Conservation (phyloP, 2,888 invertebrate genomes). For the Cremastobaeus sp. region DNA sequence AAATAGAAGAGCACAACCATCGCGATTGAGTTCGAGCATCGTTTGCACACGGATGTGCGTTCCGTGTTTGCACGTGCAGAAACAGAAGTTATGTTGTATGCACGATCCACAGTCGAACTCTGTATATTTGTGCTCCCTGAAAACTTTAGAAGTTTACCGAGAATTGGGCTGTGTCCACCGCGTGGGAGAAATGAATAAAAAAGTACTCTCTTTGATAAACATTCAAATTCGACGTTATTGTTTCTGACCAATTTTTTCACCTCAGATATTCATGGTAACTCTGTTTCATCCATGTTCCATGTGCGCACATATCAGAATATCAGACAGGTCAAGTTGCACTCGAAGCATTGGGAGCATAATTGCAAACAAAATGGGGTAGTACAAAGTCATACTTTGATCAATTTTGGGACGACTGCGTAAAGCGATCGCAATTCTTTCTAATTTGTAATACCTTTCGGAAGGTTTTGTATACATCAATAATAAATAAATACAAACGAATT, state of each 20-base stretch:
- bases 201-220: conserved; percentile 43
- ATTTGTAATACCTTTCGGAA: no score
- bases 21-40: conserved; percentile 49
- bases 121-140: conserved; percentile 53
- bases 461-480: no score
- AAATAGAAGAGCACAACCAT: conserved; percentile 52
- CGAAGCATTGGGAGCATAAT: conserved; percentile 19
- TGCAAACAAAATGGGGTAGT: conserved; percentile 18
- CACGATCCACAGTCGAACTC: conserved; percentile 56
- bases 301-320: no score
- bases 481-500: no score
- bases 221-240: no score
- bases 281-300: no score
- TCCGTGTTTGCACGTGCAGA: conserved; percentile 49
- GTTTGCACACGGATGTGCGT: conserved; percentile 53
- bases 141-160: conserved; percentile 50
- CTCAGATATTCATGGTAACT: no score
- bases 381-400: conserved; percentile 23
- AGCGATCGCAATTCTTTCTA: no score
- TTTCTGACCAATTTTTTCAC: no score
- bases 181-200: conserved; percentile 49
- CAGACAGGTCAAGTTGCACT: not conserved
- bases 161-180: conserved; percentile 37
- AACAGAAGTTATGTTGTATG: conserved; percentile 57
- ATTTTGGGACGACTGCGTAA: no score